Conservation (phyloP, 2,888 invertebrate species). For the Hydraecia micacea region DNA sequence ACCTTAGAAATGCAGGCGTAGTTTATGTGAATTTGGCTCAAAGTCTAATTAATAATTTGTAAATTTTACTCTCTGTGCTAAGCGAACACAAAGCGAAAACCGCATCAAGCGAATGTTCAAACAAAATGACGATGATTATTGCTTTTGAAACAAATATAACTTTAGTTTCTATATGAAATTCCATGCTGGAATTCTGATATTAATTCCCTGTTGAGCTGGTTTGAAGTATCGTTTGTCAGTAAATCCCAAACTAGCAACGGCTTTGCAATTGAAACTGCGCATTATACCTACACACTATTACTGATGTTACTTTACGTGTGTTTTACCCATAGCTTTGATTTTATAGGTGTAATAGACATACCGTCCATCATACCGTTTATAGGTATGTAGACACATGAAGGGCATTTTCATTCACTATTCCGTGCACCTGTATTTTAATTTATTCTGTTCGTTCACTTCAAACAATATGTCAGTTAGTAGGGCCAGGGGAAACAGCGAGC, state of each 20-base stretch:
- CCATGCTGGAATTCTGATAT: neutral
- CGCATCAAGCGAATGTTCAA: slow-evolving; percentile 36
- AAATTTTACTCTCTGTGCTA: slow-evolving; percentile 6
- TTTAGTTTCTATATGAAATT: neutral
- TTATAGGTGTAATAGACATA: too few relatives aligned
- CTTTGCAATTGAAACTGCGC: slow-evolving; percentile 4
- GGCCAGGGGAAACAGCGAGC: neutral
- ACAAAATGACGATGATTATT: neutral
- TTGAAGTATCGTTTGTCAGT: neutral
- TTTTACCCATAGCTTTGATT: slow-evolving; percentile 21
- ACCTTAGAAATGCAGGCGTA: too few relatives aligned
- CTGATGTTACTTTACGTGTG: neutral
- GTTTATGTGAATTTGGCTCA: neutral
- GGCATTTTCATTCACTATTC: neutral
- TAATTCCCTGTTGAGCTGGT: neutral
- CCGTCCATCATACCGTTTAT: too few relatives aligned
- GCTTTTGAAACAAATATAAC: slow-evolving; percentile 5
- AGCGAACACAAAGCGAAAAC: slow-evolving; percentile 34
- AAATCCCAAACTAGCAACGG: neutral
- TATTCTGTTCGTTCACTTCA: neutral
- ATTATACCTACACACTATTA: neutral
- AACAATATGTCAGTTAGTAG: neutral
- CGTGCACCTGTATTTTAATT: neutral
- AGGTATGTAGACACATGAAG: too few relatives aligned
- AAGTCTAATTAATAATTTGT: slow-evolving; percentile 1